A percentile compares a stretch with the other conserved stretches of the same genome.
Evolutionary conservation across 2,113 vertebrate species (phyloP).

Genomic region (Sphyrna mokarran): DNA sequence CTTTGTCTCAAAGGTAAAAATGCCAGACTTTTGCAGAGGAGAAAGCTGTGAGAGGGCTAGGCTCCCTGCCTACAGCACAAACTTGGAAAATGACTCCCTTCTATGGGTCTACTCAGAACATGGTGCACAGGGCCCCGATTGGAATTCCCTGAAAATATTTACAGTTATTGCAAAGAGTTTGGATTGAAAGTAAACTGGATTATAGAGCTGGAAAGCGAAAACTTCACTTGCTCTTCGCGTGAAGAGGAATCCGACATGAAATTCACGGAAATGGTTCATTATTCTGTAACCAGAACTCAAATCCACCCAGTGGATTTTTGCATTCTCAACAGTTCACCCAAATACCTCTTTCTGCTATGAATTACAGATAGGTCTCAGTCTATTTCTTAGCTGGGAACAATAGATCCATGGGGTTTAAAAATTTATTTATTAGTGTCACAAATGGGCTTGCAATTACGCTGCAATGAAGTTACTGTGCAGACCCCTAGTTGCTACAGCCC

Average conservation of each 20-base stretch:
- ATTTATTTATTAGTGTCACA: no score
- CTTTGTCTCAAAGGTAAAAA: no score
- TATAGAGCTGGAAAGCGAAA: neutral
- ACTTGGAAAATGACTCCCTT: neutral
- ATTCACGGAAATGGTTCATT: neutral
- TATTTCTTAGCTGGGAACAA: neutral
- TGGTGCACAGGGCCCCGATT: neutral
- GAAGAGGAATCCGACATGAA: neutral
- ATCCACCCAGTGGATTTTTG: neutral
- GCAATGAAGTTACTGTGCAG: no score
- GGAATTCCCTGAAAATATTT: neutral
- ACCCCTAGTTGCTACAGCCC: no score
- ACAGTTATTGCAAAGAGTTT: neutral
- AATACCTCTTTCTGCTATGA: neutral
- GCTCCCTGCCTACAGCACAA: neutral
- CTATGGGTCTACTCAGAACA: neutral
- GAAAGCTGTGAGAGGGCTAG: neutral
- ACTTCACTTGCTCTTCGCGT: neutral
- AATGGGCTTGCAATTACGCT: no score
- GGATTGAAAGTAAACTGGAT: neutral
- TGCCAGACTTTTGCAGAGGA: neutral
- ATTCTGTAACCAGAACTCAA: neutral
- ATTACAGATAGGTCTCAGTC: neutral
- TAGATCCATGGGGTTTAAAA: neutral
- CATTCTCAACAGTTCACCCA: neutral